Conservation (phyloP, 2,888 invertebrate genomes). For the Fragum sueziense region DNA sequence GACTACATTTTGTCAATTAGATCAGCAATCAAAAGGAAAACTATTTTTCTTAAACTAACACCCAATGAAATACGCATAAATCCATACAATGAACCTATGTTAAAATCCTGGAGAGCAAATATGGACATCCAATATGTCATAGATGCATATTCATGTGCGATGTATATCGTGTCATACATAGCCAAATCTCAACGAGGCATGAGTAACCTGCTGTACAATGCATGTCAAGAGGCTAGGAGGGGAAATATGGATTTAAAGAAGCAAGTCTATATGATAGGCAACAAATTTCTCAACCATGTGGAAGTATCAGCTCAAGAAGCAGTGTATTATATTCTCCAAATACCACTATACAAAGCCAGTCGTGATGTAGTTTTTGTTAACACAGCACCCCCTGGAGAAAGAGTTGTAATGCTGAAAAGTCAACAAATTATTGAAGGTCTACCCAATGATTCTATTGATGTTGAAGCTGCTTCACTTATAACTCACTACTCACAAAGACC, state of each 20-base stretch:
- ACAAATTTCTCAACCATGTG: conserved; percentile 57
- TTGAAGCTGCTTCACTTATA: background rate
- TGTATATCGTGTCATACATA: conserved; percentile 59
- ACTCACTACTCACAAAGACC: conserved; percentile 21
- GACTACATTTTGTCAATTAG: conserved; percentile 36
- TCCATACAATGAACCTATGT: conserved; percentile 46
- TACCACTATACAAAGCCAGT: conserved; percentile 59
- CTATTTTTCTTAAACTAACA: conserved; percentile 49
- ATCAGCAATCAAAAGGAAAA: conserved; percentile 28
- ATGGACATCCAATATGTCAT: conserved; percentile 58
- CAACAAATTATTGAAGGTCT: conserved; percentile 31
- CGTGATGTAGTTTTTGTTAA: conserved; percentile 57
- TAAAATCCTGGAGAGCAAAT: conserved; percentile 56
- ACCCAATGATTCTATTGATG: conserved; percentile 40
- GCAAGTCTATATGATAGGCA: conserved; percentile 16
- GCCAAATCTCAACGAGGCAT: conserved; percentile 56
- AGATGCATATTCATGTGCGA: conserved; percentile 56
- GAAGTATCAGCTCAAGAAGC: conserved; percentile 71
- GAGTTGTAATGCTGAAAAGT: conserved; percentile 65
- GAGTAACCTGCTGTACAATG: conserved; percentile 45
- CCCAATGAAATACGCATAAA: conserved; percentile 51
- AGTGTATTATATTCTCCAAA: conserved; percentile 56
- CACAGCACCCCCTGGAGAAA: conserved; percentile 57
- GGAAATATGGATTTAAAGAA: conserved; percentile 35
- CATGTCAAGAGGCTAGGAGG: conserved; percentile 39